Evolutionary conservation across 2,797 vertebrate genomes (phyloP).

Genomic region (Melopsittacus undulatus): DNA sequence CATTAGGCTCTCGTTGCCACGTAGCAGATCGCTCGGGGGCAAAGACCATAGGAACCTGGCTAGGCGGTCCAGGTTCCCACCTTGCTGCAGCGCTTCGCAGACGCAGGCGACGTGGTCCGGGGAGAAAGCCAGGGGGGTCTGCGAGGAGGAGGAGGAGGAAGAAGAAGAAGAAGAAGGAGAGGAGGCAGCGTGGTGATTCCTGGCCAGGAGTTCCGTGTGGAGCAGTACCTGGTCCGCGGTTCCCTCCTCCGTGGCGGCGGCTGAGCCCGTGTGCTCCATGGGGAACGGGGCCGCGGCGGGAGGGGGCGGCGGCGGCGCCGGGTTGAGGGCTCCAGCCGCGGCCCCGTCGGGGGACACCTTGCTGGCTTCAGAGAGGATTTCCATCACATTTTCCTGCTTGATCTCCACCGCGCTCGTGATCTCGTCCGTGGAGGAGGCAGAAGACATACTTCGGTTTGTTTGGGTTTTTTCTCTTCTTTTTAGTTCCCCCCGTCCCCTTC

Average conservation of each 20-base stretch:
- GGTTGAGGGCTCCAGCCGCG: slow-evolving; percentile 41
- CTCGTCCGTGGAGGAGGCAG: slow-evolving; percentile 86
- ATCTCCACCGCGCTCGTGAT: slow-evolving; percentile 83
- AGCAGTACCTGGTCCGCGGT: slow-evolving; percentile 80
- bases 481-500: not conserved
- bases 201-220: slow-evolving; percentile 88
- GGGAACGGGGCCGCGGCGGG: slow-evolving; percentile 70
- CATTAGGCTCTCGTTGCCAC: slow-evolving; percentile 97
- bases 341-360: slow-evolving; percentile 77
- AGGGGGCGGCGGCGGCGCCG: slow-evolving; percentile 85
- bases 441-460: slow-evolving; percentile 85
- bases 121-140: slow-evolving; percentile 93
- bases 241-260: slow-evolving; percentile 33
- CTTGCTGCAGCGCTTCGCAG: slow-evolving; percentile 98
- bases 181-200: slow-evolving; percentile 74
- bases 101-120: slow-evolving; percentile 98
- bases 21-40: slow-evolving; percentile 95
- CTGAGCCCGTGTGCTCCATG: slow-evolving; percentile 55
- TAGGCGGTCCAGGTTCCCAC: slow-evolving; percentile 97
- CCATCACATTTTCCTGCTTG: slow-evolving; percentile 95
- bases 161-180: slow-evolving; percentile 42
- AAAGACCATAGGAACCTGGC: slow-evolving; percentile 97
- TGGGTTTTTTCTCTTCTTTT: slow-evolving; percentile 20
- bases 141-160: slow-evolving; percentile 76
- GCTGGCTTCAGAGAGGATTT: slow-evolving; percentile 82